Evolutionary conservation across 2,113 vertebrate species (phyloP).

Genomic region (Actenoides hombroni): DNA sequence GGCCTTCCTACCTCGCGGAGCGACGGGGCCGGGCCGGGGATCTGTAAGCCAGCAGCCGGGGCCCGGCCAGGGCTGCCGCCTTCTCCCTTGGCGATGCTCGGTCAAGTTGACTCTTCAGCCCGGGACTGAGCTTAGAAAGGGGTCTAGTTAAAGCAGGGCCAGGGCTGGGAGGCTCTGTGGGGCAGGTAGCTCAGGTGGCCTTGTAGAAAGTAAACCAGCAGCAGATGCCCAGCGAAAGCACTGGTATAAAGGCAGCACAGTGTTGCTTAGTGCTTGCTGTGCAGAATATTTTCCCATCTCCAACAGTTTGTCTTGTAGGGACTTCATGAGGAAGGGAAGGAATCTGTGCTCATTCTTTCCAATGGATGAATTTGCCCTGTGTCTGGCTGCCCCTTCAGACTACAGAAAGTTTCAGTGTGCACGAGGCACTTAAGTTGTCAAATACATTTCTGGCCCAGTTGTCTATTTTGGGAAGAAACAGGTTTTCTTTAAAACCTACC

Average conservation of each 20-base stretch:
- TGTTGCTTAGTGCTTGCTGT: no score
- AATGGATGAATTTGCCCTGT: no score
- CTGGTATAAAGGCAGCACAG: rapidly evolving
- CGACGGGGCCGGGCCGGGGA: no score
- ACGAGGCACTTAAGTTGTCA: neutral
- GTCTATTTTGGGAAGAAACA: neutral
- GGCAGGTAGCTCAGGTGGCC: neutral
- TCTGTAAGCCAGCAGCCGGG: neutral
- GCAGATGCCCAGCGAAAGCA: no score
- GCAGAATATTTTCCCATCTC: rapidly evolving
- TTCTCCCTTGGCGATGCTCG: rapidly evolving
- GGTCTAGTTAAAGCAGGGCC: rapidly evolving
- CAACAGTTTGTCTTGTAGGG: no score
- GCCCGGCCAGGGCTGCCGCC: no score
- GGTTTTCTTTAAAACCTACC: neutral
- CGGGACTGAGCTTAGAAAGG: neutral
- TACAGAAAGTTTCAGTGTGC: neutral
- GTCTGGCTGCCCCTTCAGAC: neutral
- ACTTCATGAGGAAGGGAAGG: neutral
- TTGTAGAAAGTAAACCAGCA: no score
- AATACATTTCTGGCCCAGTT: neutral
- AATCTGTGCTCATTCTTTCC: neutral
- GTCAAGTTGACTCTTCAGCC: neutral
- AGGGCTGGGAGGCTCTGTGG: neutral
- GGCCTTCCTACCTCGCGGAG: neutral